Evolutionary conservation across 2,888 invertebrate genomes (phyloP).

Genomic region (Prosapia bicincta): DNA sequence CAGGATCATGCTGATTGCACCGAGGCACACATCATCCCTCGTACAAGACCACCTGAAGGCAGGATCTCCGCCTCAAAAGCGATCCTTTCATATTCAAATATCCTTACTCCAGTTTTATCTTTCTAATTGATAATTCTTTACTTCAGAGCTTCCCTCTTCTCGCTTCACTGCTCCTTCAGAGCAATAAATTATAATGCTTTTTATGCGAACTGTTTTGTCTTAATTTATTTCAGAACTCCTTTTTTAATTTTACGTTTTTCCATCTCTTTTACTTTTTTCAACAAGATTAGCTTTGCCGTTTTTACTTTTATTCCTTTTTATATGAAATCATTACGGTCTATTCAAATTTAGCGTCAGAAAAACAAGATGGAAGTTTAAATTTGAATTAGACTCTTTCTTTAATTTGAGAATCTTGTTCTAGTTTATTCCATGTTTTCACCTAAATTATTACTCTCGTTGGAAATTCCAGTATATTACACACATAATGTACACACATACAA

Average conservation of each 20-base stretch:
- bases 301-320: too few relatives aligned
- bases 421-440: too few relatives aligned
- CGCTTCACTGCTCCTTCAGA: background rate
- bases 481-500: too few relatives aligned
- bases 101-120: background rate
- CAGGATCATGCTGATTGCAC: background rate
- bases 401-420: too few relatives aligned
- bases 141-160: background rate
- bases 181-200: slow-evolving; percentile 2
- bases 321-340: too few relatives aligned
- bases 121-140: background rate
- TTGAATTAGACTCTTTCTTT: too few relatives aligned
- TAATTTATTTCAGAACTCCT: background rate
- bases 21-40: background rate
- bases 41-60: background rate
- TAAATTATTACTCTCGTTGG: too few relatives aligned
- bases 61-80: background rate
- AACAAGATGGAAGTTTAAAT: too few relatives aligned
- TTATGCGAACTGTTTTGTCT: background rate
- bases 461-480: too few relatives aligned
- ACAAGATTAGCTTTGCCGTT: too few relatives aligned
- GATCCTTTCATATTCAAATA: background rate
- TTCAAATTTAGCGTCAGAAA: too few relatives aligned
- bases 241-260: background rate
- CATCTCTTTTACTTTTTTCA: too few relatives aligned